phyloP scores from a whole-genome alignment of 2,888 invertebrate species.

The Caenorhabditis drosophilae region DNA sequence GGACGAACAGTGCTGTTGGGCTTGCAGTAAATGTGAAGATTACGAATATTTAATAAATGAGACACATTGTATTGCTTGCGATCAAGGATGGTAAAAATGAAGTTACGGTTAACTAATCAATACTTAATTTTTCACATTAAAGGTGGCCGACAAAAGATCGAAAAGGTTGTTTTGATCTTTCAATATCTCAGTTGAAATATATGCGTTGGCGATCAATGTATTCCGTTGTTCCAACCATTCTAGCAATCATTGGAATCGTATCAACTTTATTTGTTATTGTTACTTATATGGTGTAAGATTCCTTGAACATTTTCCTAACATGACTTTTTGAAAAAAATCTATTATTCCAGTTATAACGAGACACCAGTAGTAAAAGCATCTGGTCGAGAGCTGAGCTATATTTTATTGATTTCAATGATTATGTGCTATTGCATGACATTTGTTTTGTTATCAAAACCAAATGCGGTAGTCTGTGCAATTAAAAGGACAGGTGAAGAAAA shows the following conservation, averaged over 20 bases:
- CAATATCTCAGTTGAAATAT: conserved; percentile 67
- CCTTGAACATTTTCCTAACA: conserved; percentile 6
- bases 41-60: conserved; percentile 65
- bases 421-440: conserved; percentile 79
- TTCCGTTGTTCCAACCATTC: conserved; percentile 76
- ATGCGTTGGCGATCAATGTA: conserved; percentile 77
- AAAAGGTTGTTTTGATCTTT: conserved; percentile 58
- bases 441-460: conserved; percentile 77
- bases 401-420: conserved; percentile 77
- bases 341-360: conserved; percentile 73
- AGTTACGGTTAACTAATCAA: no score
- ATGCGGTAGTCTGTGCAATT: conserved; percentile 76
- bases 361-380: conserved; percentile 80
- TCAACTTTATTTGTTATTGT: conserved; percentile 75
- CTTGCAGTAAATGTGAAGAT: conserved; percentile 66
- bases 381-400: conserved; percentile 80
- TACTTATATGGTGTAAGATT: conserved; percentile 72
- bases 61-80: conserved; percentile 65
- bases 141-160: conserved; percentile 50
- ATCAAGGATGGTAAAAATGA: conserved; percentile 59
- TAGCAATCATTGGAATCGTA: conserved; percentile 74
- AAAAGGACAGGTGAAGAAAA: conserved; percentile 75
- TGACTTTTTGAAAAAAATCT: background rate
- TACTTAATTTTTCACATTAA: no score
- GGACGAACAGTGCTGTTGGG: conserved; percentile 72